Evolutionary conservation across 2,888 invertebrate species (phyloP).

Genomic region (Seira ritae): DNA sequence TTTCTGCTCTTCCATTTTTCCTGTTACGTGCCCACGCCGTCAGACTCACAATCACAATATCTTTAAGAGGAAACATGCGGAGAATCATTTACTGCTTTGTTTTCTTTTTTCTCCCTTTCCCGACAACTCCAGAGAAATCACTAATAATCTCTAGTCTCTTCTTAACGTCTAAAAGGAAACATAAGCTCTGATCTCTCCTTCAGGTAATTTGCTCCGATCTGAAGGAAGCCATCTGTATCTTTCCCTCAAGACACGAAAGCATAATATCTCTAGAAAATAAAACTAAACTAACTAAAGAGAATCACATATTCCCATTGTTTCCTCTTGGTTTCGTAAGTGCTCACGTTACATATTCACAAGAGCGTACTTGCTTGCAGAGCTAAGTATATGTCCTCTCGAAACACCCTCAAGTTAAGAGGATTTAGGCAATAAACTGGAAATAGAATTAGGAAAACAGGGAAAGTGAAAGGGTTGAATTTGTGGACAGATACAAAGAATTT

Average conservation of each 20-base stretch:
- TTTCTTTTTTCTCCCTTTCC: not conserved
- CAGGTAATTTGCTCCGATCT: slow-evolving; percentile 57
- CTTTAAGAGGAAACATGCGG: slow-evolving; percentile 17
- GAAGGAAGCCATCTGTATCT: slow-evolving; percentile 34
- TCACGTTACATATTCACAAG: slow-evolving; percentile 10
- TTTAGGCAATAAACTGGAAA: slow-evolving; percentile 60
- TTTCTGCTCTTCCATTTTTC: not conserved
- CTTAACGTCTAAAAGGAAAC: slow-evolving; percentile 22
- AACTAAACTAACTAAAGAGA: slow-evolving; percentile 4
- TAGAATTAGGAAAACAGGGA: slow-evolving; percentile 63
- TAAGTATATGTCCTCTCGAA: slow-evolving; percentile 45
- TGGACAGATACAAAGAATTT: slow-evolving; percentile 46
- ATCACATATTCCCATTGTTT: not conserved
- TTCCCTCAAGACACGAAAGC: not conserved
- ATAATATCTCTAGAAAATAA: not conserved
- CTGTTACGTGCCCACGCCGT: not conserved
- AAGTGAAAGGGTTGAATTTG: slow-evolving; percentile 58
- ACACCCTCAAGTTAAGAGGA: slow-evolving; percentile 64
- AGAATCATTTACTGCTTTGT: slow-evolving; percentile 24
- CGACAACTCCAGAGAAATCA: slow-evolving; percentile 19
- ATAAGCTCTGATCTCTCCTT: slow-evolving; percentile 44
- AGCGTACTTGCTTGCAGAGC: slow-evolving; percentile 1
- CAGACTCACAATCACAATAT: not conserved
- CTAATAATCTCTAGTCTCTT: slow-evolving; percentile 53
- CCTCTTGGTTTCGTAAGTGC: slow-evolving; percentile 4